Base-by-base conservation (phyloP, 1,140 invertebrate species). In the Eulimnadia texana region DNA sequence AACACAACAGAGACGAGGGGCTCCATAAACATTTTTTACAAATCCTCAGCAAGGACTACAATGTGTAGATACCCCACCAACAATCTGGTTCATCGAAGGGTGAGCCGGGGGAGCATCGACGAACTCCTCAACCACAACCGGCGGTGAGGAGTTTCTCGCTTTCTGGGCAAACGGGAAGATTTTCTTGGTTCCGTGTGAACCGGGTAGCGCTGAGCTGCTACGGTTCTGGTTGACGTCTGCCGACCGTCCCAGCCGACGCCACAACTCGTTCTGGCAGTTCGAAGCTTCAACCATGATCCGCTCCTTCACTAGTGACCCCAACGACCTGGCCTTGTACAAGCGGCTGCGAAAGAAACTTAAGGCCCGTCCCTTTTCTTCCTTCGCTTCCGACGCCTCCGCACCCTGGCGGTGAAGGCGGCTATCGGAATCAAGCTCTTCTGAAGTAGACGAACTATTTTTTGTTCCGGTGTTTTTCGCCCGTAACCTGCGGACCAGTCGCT, bases 291-390 rank as follows among this genome's bases (percentile, higher is more conserved):
- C 51, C 50, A 63, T 25, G 16, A 63, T 50, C 6, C 56, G 11
- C 25, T 58, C 62, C 58, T 63, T 63, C 20, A 63, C 62, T 13
- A 63, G 29, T 22, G 58, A 58, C 16, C 62, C 62, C 19, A 63
- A 50, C 3, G 55, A 58, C 9, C 56, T 47, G 29, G 62, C 62
- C 33, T 63, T 63, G 47, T 63, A 56, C n/a, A 63, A 57, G 2
- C 62, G 55, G 22, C 57, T 63, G 28, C 62, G 55, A 2, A 61
- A 33, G 20, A 61, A 61, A 55, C 27, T 61, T 27, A 33, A 29
- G 6, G 50, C 53, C 27, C 53, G 49, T 23, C 60, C 50, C 33
- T 42, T 42, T 9, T 42, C 33, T 42, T 42, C 33, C 33, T 42
- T 42, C 33, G 6, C 33, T 42, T 42, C 33, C 33, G 33, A 16